Evolutionary conservation across 35 echinoderm and acorn worm species (phyloP).

Genomic region (Anneissia japonica): DNA sequence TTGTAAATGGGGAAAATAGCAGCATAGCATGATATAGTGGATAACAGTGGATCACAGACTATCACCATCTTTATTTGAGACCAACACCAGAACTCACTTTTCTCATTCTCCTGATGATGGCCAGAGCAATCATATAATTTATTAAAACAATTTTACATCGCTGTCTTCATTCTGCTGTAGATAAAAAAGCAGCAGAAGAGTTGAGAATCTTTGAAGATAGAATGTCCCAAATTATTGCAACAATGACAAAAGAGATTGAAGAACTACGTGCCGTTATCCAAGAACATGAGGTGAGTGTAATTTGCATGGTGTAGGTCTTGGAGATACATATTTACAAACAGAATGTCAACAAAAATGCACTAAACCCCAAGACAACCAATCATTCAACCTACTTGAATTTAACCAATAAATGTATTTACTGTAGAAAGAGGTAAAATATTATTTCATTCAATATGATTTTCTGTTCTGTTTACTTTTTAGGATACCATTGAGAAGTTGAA

Average conservation of each 20-base stretch:
- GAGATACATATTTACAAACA: too few species aligned
- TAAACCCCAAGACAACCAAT: background rate
- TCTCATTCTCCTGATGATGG: too few species aligned
- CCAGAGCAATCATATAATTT: too few species aligned
- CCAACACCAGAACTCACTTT: too few species aligned
- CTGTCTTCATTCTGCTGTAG: too few species aligned
- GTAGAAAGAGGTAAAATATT: background rate
- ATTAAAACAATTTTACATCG: too few species aligned
- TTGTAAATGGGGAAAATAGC: too few species aligned
- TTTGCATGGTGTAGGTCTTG: too few species aligned
- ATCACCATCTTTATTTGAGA: too few species aligned
- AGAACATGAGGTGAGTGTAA: background rate
- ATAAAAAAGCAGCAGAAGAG: background rate
- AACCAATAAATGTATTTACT: background rate
- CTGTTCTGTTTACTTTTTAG: constrained; percentile 24
- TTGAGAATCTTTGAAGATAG: background rate
- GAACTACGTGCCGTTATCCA: background rate
- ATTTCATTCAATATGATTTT: background rate
- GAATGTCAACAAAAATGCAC: too few species aligned
- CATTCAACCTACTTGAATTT: background rate
- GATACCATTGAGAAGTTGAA: constrained; percentile 54
- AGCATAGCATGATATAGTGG: too few species aligned
- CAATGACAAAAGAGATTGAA: background rate
- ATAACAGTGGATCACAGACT: too few species aligned
- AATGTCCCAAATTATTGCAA: background rate